A percentile compares a stretch with the other conserved stretches of the same genome.
phyloP scores from a whole-genome alignment of 1,140 invertebrate species.

The Leguminivora glycinivorella region DNA sequence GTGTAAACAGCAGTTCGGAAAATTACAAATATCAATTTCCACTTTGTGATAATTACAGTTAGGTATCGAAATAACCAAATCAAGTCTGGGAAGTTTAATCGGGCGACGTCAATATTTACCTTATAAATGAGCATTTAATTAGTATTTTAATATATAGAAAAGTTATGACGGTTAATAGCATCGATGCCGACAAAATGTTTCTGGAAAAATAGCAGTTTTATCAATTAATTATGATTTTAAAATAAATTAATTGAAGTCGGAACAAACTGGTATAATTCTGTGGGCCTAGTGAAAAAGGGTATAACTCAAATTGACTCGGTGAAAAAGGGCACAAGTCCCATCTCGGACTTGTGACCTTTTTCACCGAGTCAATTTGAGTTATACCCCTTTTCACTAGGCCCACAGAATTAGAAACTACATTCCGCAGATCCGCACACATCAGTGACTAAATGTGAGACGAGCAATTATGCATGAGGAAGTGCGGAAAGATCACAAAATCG shows the following conservation, averaged over 20 bases:
- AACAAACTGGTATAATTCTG: neutral
- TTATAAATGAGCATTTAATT: neutral
- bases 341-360: too few species aligned
- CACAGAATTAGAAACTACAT: neutral
- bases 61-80: neutral
- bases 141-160: conserved; percentile 1
- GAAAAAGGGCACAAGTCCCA: too few species aligned
- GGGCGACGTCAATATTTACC: neutral
- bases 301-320: too few species aligned
- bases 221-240: neutral
- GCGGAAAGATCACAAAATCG: neutral
- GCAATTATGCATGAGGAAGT: neutral
- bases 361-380: too few species aligned
- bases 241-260: neutral
- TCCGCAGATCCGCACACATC: neutral
- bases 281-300: too few species aligned
- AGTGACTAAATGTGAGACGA: neutral
- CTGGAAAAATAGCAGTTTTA: neutral
- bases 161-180: neutral
- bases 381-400: too few species aligned
- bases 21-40: neutral
- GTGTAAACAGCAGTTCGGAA: neutral
- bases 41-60: neutral
- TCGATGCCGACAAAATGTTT: neutral
- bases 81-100: neutral